Conservation (phyloP, 2,888 invertebrate species). For the Leucoptera coffeella region DNA sequence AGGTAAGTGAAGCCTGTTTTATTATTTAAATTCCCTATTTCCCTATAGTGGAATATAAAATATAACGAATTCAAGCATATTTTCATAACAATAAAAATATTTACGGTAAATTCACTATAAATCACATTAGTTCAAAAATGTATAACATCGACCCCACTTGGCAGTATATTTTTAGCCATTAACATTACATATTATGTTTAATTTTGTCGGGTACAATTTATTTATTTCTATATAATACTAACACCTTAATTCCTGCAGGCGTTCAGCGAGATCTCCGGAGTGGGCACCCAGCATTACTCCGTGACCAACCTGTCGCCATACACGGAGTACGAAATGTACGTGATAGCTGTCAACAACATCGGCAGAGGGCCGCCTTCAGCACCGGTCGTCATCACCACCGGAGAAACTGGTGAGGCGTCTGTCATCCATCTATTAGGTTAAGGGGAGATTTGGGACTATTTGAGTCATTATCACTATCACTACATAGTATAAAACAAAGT, state of each 20-base stretch:
- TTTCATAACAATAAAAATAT: too few species aligned
- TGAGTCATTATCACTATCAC: too few species aligned
- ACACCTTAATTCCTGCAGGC: slow-evolving; percentile 47
- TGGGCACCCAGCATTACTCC: slow-evolving; percentile 88
- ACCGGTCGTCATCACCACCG: slow-evolving; percentile 88
- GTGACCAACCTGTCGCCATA: slow-evolving; percentile 87
- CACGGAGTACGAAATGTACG: slow-evolving; percentile 94
- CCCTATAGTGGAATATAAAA: too few species aligned
- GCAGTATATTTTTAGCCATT: too few species aligned
- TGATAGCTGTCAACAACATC: slow-evolving; percentile 91
- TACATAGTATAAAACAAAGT: too few species aligned
- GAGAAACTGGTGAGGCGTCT: slow-evolving; percentile 80
- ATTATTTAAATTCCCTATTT: too few species aligned
- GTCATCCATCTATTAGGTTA: background rate
- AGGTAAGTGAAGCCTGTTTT: too few species aligned
- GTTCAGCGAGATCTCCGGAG: slow-evolving; percentile 88
- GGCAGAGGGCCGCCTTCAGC: slow-evolving; percentile 87
- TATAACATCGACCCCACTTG: too few species aligned
- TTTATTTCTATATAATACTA: background rate
- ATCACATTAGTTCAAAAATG: too few species aligned
- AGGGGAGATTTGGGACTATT: background rate
- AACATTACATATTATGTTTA: too few species aligned
- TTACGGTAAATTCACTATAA: too few species aligned
- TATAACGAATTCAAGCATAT: too few species aligned
- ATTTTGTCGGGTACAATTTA: background rate